Base-by-base conservation (phyloP, 2,797 vertebrate genomes). In the Myotis daubentonii region DNA sequence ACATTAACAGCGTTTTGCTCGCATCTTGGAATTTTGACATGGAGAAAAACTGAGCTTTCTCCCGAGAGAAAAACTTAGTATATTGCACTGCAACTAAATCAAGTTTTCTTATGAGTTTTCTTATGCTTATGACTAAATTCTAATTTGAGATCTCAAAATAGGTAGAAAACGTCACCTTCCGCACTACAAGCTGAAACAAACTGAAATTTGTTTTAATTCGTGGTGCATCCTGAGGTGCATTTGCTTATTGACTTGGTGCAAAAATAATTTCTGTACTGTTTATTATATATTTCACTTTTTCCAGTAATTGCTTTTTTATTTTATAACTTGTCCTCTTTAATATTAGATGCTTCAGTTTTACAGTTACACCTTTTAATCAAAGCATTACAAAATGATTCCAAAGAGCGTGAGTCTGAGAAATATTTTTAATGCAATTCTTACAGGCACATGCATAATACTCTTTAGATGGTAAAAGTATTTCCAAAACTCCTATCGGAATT, bases 321-420 rank as follows among this genome's bases (percentile, higher is more conserved):
- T 97, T 74, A 66, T 41, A 94, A 86, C n/a, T 87, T 89, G 30
- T 55, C 94, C 15, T 15, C 30, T 66, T 89, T 94, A 38, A 44
- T 36, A 55, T 38, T 38, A 65, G 16, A 68, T 62, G 6, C 7
- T 41, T 53, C 20, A 6, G 4, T 85, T 94, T 81, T 93, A 30
- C 22, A 83, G 91, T 82, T 84, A 62, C 0, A 76, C 65, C 71
- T 95, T 85, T 78, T 68, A 92, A 70, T 8, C 53, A 93, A 93
- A 91, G 6, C 10, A 78, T 72, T 78, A 74, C 5, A 89, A 71
- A 85, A 74, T 91, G 71, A 92, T 91, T 60, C 6, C 25, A 84
- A 92, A 90, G 1, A 71, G 22, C 19, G 60, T 47, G 66, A 65
- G 8, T 41, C 16, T 81, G 38, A 87, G 36, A 74, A 94, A 89